Evolutionary conservation across 2,113 vertebrate genomes (phyloP).

Genomic region (Pampusana beccarii): DNA sequence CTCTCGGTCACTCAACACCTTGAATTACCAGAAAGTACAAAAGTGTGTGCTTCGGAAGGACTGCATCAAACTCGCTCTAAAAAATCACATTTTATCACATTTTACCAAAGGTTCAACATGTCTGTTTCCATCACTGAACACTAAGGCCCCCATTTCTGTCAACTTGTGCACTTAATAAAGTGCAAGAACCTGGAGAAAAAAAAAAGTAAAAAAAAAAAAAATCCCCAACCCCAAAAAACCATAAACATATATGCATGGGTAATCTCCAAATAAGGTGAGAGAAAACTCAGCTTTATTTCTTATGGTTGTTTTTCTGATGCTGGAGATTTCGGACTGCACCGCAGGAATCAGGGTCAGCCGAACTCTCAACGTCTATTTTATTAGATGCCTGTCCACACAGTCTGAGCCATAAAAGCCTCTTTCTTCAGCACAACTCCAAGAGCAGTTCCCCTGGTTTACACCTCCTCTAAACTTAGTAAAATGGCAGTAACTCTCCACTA

Average conservation of each 20-base stretch:
- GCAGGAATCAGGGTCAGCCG: neutral
- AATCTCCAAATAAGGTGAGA: neutral
- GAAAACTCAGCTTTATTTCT: neutral
- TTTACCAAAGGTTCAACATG: neutral
- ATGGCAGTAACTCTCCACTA: neutral
- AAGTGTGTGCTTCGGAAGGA: neutral
- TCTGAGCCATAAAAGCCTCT: neutral
- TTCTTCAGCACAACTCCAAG: neutral
- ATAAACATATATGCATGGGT: neutral
- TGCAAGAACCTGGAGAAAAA: neutral
- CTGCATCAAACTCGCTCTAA: neutral
- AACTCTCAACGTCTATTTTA: neutral
- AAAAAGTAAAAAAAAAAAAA: too few relatives aligned
- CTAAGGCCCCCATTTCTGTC: neutral
- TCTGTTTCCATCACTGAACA: neutral
- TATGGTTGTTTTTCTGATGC: neutral
- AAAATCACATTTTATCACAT: neutral
- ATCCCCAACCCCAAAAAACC: neutral
- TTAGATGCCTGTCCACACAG: slow-evolving; percentile 10
- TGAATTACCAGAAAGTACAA: neutral
- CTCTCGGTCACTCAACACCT: neutral
- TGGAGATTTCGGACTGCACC: neutral
- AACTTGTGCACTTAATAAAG: neutral
- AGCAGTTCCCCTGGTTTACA: neutral
- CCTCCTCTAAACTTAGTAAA: neutral